A percentile compares a stretch with the other conserved stretches of the same genome.
Evolutionary conservation across 2,797 vertebrate genomes (phyloP).

Genomic region (Myotis daubentonii): DNA sequence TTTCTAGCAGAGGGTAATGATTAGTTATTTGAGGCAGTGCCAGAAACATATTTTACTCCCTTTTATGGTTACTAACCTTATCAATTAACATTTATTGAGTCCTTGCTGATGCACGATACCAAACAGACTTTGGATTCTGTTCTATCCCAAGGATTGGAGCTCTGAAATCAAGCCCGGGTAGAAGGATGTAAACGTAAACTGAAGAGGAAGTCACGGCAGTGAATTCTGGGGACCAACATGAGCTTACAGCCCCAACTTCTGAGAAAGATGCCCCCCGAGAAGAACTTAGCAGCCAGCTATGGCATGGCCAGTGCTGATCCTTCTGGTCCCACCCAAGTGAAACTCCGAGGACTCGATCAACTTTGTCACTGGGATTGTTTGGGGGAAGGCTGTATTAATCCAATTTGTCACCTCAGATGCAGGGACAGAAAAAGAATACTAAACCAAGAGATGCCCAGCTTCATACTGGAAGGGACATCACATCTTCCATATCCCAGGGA

Average conservation of each 20-base stretch:
- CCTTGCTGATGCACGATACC: not conserved
- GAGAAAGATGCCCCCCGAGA: not conserved
- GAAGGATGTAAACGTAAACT: not conserved
- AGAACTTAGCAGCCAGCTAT: not conserved
- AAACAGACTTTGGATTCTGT: conserved; percentile 21
- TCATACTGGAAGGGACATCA: not conserved
- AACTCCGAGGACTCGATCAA: not conserved
- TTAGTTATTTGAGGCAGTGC: not conserved
- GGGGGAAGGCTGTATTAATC: not conserved
- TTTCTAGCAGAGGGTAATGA: not conserved
- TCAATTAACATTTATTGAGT: not conserved
- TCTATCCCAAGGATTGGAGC: not conserved
- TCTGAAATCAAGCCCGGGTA: not conserved
- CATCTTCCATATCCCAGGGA: not conserved
- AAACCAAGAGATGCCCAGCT: not conserved
- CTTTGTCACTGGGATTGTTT: not conserved
- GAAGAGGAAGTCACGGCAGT: not conserved
- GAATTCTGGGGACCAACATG: not conserved
- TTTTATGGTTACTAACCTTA: conserved; percentile 43
- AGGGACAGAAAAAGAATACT: not conserved
- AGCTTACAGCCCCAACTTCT: not conserved
- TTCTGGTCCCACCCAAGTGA: not conserved
- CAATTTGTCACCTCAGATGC: not conserved
- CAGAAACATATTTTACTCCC: not conserved
- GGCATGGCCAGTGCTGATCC: not conserved